Evolutionary conservation across 2,113 vertebrate genomes (phyloP).

Genomic region (Rhinopomastus cyanomelas): DNA sequence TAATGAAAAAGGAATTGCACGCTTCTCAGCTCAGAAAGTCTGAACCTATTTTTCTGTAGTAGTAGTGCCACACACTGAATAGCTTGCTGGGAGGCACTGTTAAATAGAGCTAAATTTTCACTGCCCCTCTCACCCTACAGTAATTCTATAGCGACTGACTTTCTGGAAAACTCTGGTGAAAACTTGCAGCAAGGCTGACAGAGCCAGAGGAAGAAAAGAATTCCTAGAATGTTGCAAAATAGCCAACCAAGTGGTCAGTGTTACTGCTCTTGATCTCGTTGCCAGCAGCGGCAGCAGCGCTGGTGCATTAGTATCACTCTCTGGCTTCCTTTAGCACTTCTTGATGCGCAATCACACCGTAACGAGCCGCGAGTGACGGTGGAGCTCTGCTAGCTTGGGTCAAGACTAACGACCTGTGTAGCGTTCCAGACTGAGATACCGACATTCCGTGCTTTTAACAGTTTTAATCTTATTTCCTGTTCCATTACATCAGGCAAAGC

Average conservation of each 20-base stretch:
- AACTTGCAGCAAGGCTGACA: not conserved
- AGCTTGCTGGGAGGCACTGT: not conserved
- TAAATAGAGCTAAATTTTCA: not conserved
- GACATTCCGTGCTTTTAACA: not conserved
- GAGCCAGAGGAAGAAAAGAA: not conserved
- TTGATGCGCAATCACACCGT: rapidly evolving
- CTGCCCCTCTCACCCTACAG: not conserved
- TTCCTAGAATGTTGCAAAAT: not conserved
- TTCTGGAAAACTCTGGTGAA: not conserved
- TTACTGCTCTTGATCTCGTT: not conserved
- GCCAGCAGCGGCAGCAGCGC: not conserved
- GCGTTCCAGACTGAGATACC: not conserved
- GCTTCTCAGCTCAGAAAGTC: not conserved
- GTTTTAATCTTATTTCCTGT: not conserved
- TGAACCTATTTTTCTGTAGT: not conserved
- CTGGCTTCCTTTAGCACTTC: not conserved
- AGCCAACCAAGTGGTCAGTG: not conserved
- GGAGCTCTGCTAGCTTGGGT: not conserved
- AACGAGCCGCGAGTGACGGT: rapidly evolving
- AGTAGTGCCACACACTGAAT: not conserved
- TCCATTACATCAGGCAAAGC: not conserved
- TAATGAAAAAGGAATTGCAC: not conserved
- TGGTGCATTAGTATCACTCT: not conserved
- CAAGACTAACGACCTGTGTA: not conserved
- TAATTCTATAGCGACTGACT: not conserved